These are phyloP conservation scores for Poecilobothrus nobilitatus DNA, from an alignment of 2,888 invertebrate genomes.

Conservation along the genomic window DNA sequence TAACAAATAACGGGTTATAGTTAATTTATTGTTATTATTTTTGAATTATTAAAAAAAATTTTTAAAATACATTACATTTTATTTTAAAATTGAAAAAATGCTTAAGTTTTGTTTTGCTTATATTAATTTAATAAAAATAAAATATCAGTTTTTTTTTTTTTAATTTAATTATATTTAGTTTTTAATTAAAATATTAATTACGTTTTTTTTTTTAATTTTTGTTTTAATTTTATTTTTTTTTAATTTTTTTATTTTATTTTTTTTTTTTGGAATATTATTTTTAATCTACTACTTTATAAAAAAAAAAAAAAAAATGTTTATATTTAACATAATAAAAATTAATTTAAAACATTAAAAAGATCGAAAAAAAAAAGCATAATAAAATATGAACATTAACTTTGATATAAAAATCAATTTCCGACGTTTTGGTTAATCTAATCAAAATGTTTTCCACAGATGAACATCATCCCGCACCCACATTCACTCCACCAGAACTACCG, in stretches of 20 bases:
- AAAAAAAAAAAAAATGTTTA: slow-evolving; percentile 7
- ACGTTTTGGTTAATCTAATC: slow-evolving; percentile 9
- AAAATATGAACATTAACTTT: slow-evolving; percentile 20
- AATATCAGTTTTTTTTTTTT: too few relatives aligned
- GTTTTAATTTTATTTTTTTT: not conserved
- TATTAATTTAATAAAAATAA: too few relatives aligned
- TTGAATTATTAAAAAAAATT: too few relatives aligned
- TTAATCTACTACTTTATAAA: slow-evolving; percentile 10
- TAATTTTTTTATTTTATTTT: not conserved
- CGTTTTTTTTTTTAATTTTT: not conserved
- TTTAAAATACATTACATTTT: too few relatives aligned
- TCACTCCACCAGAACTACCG: slow-evolving; percentile 98
- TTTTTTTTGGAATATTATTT: not conserved
- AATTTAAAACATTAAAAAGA: slow-evolving; percentile 15
- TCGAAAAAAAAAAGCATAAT: slow-evolving; percentile 25
- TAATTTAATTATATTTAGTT: too few relatives aligned
- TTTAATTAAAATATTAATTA: too few relatives aligned
- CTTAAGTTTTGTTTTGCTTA: too few relatives aligned
- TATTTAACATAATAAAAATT: slow-evolving; percentile 5
- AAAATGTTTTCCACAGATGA: slow-evolving; percentile 60
- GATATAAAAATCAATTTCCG: slow-evolving; percentile 6
- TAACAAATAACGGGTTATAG: too few relatives aligned
- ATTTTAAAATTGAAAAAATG: too few relatives aligned
- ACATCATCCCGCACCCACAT: slow-evolving; percentile 95
- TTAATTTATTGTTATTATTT: too few relatives aligned